Conservation (phyloP, 1,140 invertebrate genomes). For the Sitophilus oryzae region DNA sequence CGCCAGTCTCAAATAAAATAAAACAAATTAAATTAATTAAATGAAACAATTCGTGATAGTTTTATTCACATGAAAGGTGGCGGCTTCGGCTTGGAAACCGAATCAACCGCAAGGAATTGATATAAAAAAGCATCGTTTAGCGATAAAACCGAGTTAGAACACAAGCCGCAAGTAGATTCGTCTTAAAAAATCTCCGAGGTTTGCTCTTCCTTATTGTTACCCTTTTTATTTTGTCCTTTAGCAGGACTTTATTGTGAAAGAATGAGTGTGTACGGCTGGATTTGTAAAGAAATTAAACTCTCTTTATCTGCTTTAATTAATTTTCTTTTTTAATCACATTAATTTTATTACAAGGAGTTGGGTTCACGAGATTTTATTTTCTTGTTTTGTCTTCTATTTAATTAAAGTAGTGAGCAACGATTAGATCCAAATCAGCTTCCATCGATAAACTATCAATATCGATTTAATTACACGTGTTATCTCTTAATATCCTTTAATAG, state of each 20-base stretch:
- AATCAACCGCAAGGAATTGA: background rate
- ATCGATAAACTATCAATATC: background rate
- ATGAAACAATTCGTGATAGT: background rate
- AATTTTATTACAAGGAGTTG: constrained; percentile 21
- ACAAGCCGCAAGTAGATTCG: constrained; percentile 21
- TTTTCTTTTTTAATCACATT: constrained; percentile 26
- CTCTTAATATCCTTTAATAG: too few relatives aligned
- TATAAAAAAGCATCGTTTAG: background rate
- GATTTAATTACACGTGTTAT: too few relatives aligned
- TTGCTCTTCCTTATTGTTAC: constrained; percentile 25
- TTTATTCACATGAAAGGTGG: background rate
- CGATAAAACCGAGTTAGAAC: background rate
- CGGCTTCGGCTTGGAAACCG: background rate
- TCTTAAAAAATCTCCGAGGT: constrained; percentile 20
- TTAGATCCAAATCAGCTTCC: background rate
- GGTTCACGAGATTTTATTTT: constrained; percentile 12
- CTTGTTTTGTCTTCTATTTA: constrained; percentile 17
- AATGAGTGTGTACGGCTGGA: constrained; percentile 24
- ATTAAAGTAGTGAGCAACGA: constrained; percentile 12
- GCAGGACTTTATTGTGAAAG: constrained; percentile 24
- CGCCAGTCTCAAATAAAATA: background rate
- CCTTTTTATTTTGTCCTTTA: constrained; percentile 23
- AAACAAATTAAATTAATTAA: background rate
- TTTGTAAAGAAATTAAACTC: constrained; percentile 27
- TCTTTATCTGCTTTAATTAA: constrained; percentile 25